Base-by-base conservation (phyloP, 2,888 invertebrate species). In the Catocala fraxini region DNA sequence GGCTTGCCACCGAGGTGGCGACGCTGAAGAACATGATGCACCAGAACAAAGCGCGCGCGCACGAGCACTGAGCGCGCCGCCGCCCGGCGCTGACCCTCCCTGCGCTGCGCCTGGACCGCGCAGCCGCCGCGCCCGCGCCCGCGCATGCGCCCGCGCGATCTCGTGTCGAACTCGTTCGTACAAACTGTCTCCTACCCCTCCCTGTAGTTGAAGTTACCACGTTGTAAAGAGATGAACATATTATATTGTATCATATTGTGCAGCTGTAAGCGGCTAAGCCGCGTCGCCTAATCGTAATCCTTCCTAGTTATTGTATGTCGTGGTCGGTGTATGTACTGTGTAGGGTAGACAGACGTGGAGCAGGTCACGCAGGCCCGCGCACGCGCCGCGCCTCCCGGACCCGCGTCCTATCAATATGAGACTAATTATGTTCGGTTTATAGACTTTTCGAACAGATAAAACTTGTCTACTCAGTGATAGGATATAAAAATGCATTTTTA, bases 1-100 rank as follows among this genome's bases (percentile, higher is more conserved):
- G 97, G 77, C 95, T 99, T 33, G 98, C 98, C 42, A 97, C 97
- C 0, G 99, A 99, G 91, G 98, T 99, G 72, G 98, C 98, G 55
- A 97, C 97, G 71, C 96, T 99, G 6, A 98, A 98, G 88, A 97
- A 96, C 82, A 96, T 97, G 94, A 96, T 97, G 94, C 96, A 96
- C 68, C 95, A 96, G 78, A 96, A 96, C 79, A 95, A 93, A 81
- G 70, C 87, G 73, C 92, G 93, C 77, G 87, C 87, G 73, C 89
- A 89, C 81, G 93, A 93, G 84, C 93, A 94, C 86, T 94, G 93
- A 93, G 89, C 89, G 64, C 58, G 51, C 48, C 57, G 45, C 69
- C 73, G 58, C 53, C 47, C 57, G 46, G 68, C 73, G 67, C 72
- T 9, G 35, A 9, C 35, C 35, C 66, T 51, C 49, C 56, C 71